Evolutionary conservation across 1,140 invertebrate genomes (phyloP).

Genomic region (Manduca sexta): DNA sequence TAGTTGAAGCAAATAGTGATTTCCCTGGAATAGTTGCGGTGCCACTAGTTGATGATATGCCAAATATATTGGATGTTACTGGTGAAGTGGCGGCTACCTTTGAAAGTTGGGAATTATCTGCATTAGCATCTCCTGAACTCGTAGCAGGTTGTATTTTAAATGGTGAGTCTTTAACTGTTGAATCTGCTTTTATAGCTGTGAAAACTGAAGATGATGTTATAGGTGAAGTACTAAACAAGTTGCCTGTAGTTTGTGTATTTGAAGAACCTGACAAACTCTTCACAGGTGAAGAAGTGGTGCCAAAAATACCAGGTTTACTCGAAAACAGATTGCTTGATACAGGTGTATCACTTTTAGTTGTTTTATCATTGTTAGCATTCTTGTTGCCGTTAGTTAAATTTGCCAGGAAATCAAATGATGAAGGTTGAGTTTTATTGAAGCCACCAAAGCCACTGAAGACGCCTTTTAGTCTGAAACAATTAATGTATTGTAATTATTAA

Average conservation of each 20-base stretch:
- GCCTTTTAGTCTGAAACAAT: slow-evolving; percentile 71
- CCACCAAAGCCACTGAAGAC: slow-evolving; percentile 79
- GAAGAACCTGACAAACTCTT: slow-evolving; percentile 22
- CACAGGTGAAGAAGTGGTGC: slow-evolving; percentile 17
- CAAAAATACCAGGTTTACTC: slow-evolving; percentile 40
- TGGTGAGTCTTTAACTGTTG: slow-evolving; percentile 36
- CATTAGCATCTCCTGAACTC: slow-evolving; percentile 22
- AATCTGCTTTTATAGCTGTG: slow-evolving; percentile 33
- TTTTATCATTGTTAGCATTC: slow-evolving; percentile 23
- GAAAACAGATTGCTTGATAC: slow-evolving; percentile 27
- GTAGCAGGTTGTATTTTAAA: slow-evolving; percentile 48
- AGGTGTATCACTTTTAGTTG: slow-evolving; percentile 28
- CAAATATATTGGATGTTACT: slow-evolving; percentile 54
- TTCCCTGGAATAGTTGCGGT: slow-evolving; percentile 26
- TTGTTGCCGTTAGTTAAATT: slow-evolving; percentile 63
- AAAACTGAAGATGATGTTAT: slow-evolving; percentile 21
- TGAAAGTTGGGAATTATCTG: slow-evolving; percentile 2
- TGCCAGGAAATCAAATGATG: slow-evolving; percentile 77
- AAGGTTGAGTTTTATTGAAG: slow-evolving; percentile 68
- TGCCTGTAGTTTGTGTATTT: slow-evolving; percentile 15
- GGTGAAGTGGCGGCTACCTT: slow-evolving; percentile 18
- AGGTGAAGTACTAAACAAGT: slow-evolving; percentile 16
- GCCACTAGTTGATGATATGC: slow-evolving; percentile 36
- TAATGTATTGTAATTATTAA: slow-evolving; percentile 15
- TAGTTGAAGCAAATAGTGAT: slow-evolving; percentile 55